phyloP scores from a whole-genome alignment of 2,797 vertebrate species.

The Ctenopoma multispine region DNA sequence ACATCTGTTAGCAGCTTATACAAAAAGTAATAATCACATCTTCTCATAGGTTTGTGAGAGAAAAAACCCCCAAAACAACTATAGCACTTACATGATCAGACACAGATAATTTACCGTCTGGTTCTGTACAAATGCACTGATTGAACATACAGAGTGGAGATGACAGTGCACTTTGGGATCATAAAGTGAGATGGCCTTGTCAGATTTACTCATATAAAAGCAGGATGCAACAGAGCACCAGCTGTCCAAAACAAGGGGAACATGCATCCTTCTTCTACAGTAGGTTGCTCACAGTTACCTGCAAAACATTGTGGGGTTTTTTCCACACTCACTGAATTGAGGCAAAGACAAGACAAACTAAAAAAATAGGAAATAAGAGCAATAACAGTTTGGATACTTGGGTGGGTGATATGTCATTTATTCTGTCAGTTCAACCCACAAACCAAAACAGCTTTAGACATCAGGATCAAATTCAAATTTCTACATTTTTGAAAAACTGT shows the following conservation, averaged over 20 bases:
- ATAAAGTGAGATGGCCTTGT: constrained; percentile 37
- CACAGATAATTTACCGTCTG: not conserved
- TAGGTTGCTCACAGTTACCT: not conserved
- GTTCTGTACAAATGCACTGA: constrained; percentile 12
- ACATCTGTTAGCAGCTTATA: constrained; percentile 33
- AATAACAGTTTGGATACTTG: not conserved
- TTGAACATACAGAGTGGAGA: constrained; percentile 20
- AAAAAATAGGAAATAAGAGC: not conserved
- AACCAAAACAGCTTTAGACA: not conserved
- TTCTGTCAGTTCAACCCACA: not conserved
- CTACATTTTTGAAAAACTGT: not conserved
- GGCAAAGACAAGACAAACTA: constrained; percentile 1
- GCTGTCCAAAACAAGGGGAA: constrained; percentile 4
- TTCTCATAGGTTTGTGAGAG: constrained; percentile 18
- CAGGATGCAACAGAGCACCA: not conserved
- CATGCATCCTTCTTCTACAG: constrained; percentile 9
- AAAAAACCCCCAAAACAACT: constrained; percentile 13
- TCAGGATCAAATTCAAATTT: not conserved
- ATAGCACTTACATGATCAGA: not conserved
- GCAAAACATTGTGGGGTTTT: not conserved
- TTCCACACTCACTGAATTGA: constrained; percentile 2
- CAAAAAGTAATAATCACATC: constrained; percentile 19
- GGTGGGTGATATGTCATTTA: not conserved
- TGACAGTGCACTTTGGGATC: constrained; percentile 15
- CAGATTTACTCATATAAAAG: constrained; percentile 22